phyloP scores from a whole-genome alignment of 1,140 invertebrate species.

The Dryas iulia region DNA sequence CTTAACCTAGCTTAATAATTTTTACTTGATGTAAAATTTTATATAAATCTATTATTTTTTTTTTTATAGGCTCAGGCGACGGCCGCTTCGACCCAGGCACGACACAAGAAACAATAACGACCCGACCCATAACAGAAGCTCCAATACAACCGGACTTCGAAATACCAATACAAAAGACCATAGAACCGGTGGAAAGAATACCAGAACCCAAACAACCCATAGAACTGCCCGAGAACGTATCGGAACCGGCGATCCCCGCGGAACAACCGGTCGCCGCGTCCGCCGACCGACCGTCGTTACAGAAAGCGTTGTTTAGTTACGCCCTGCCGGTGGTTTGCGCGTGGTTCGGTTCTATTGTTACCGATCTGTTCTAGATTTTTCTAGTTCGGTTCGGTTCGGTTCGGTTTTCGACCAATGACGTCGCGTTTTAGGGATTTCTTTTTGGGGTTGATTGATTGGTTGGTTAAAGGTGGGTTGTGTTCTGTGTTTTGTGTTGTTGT shows the following conservation, averaged over 20 bases:
- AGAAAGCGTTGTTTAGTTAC: conserved; percentile 86
- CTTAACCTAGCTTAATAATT: too few relatives aligned
- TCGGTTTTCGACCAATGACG: conserved; percentile 25
- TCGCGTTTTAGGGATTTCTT: not conserved
- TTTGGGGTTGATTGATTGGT: not conserved
- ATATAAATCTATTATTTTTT: not conserved
- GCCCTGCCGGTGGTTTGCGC: conserved; percentile 89
- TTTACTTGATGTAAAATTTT: not conserved
- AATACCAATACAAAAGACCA: not conserved
- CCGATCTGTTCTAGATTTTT: conserved; percentile 91
- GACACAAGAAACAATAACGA: conserved; percentile 27
- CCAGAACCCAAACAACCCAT: not conserved
- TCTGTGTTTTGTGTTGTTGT: not conserved
- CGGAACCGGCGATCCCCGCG: conserved; percentile 10
- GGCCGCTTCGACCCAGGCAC: conserved; percentile 39
- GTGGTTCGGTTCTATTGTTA: conserved; percentile 90
- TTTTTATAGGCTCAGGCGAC: conserved; percentile 51
- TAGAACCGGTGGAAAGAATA: not conserved
- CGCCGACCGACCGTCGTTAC: conserved; percentile 79
- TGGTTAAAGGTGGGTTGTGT: not conserved
- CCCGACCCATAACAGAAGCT: conserved; percentile 38
- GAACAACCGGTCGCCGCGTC: conserved; percentile 45
- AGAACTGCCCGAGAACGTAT: not conserved
- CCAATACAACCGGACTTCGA: conserved; percentile 48
- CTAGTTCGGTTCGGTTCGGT: too few relatives aligned